Evolutionary conservation across 2,888 invertebrate species (phyloP).

Genomic region (Brenthis hecate): DNA sequence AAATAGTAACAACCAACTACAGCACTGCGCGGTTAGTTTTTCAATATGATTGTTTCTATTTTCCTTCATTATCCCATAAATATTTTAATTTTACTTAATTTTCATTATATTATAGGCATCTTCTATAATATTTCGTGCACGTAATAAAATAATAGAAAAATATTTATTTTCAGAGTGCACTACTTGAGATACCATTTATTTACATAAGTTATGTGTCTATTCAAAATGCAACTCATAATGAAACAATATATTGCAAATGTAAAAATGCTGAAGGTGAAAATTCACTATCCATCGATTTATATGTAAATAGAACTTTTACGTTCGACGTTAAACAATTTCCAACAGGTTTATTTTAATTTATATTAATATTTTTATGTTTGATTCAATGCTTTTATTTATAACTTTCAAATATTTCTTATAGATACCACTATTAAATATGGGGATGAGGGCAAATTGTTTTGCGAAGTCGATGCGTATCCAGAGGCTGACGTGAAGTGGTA

Average conservation of each 20-base stretch:
- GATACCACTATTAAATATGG: slow-evolving; percentile 62
- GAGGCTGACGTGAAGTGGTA: slow-evolving; percentile 61
- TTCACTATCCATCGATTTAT: slow-evolving; percentile 48
- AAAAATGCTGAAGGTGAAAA: slow-evolving; percentile 51
- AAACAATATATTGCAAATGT: slow-evolving; percentile 58
- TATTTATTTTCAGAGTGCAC: slow-evolving; percentile 47
- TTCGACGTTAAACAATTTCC: slow-evolving; percentile 62
- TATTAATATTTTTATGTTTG: background rate
- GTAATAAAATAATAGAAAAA: background rate
- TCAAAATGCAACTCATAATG: slow-evolving; percentile 52
- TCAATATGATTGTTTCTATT: no score
- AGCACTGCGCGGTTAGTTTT: no score
- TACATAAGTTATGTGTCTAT: slow-evolving; percentile 59
- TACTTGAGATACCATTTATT: slow-evolving; percentile 58
- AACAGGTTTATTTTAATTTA: slow-evolving; percentile 48
- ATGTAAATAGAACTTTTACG: slow-evolving; percentile 55
- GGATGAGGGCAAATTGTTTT: slow-evolving; percentile 54
- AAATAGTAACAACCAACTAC: no score
- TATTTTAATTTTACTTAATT: no score
- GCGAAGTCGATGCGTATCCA: slow-evolving; percentile 65
- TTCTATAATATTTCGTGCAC: no score
- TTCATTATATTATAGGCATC: background rate
- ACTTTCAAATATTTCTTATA: slow-evolving; percentile 37
- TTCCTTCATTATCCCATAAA: no score
- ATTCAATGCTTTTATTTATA: no score